These are phyloP conservation scores for Prosapia bicincta DNA, from an alignment of 2,888 invertebrate genomes.

Conservation along the genomic window DNA sequence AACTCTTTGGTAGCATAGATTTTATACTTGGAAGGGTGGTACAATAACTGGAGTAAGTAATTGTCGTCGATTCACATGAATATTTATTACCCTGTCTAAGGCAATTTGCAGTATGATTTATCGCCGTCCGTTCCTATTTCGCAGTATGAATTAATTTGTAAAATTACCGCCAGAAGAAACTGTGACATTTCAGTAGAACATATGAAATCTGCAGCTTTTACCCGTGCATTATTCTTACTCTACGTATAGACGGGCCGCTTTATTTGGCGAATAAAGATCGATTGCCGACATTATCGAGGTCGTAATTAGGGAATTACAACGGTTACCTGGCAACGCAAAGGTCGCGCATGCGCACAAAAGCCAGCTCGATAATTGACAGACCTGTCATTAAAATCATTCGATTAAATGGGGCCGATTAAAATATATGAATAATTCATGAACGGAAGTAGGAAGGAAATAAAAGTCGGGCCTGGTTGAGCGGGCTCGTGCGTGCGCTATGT, in stretches of 20 bases:
- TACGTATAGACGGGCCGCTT: no score
- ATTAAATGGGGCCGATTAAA: neutral
- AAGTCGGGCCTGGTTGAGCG: neutral
- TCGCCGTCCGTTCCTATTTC: neutral
- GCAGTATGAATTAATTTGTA: neutral
- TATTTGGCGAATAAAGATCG: neutral
- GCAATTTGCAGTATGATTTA: neutral
- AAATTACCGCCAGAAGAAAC: no score
- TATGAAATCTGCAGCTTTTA: no score
- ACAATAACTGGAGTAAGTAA: neutral
- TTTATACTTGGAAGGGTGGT: neutral
- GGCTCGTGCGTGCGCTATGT: neutral
- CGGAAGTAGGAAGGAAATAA: neutral
- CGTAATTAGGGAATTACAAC: neutral
- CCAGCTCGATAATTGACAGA: neutral
- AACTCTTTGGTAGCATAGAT: neutral
- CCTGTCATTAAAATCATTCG: constrained; percentile 2
- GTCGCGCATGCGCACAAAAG: neutral
- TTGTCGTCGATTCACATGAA: neutral
- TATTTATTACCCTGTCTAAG: neutral
- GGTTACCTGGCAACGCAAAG: neutral
- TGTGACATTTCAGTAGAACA: no score
- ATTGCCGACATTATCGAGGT: neutral
- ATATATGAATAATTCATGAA: constrained; percentile 2
- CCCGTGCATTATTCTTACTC: no score